Conservation (phyloP, 2,113 vertebrate species). For the Lagopus leucura region DNA sequence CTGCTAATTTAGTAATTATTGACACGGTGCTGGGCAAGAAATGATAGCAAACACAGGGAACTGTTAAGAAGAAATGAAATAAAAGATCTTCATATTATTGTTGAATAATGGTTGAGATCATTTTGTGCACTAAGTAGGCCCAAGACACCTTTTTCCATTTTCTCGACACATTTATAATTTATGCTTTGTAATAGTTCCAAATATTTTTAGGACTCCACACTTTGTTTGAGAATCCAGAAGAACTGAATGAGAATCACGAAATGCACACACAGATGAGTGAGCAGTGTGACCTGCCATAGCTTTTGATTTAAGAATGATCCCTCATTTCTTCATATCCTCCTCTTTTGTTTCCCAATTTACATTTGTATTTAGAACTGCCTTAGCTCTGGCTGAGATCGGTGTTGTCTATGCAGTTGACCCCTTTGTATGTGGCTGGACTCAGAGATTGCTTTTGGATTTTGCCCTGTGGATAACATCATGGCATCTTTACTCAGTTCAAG, state of each 20-base stretch:
- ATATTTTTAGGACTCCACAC: constrained; percentile 83
- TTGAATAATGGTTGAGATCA: constrained; percentile 82
- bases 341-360: constrained; percentile 16
- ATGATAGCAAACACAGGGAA: constrained; percentile 91
- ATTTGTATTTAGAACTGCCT: constrained; percentile 30
- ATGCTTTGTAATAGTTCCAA: constrained; percentile 87
- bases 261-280: constrained; percentile 66
- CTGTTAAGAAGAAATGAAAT: constrained; percentile 83
- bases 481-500: not conserved
- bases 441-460: constrained; percentile 31
- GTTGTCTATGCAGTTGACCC: not conserved
- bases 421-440: not conserved
- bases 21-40: constrained; percentile 87
- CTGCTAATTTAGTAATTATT: constrained; percentile 94
- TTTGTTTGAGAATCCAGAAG: constrained; percentile 79
- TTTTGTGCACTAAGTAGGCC: constrained; percentile 79
- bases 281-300: constrained; percentile 33
- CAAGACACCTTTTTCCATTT: constrained; percentile 82
- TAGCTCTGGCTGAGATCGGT: not conserved
- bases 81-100: constrained; percentile 82
- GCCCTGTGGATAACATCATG: not conserved
- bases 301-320: constrained; percentile 55
- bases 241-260: constrained; percentile 74
- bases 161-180: constrained; percentile 86
- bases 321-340: constrained; percentile 17